Evolutionary conservation across 2,888 invertebrate species (phyloP).

Genomic region (Chalcosyrphus nemorum): DNA sequence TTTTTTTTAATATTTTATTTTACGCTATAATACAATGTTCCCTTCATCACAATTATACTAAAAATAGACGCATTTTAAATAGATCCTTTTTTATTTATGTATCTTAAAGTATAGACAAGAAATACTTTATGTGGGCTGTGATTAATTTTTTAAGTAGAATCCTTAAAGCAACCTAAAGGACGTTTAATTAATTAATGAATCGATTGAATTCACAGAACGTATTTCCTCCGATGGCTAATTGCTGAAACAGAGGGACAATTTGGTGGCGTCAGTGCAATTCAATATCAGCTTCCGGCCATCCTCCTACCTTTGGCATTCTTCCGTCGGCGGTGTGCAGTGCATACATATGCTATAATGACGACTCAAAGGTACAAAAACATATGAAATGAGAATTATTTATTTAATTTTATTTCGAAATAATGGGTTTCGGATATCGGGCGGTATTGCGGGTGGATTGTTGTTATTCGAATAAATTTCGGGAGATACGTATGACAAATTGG

Average conservation of each 20-base stretch:
- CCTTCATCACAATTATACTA: slow-evolving; percentile 25
- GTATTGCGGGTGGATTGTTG: not conserved
- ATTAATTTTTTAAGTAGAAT: not conserved
- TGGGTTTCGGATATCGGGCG: not conserved
- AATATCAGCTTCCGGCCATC: not conserved
- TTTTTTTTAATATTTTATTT: not conserved
- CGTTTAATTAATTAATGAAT: not conserved
- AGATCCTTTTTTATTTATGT: not conserved
- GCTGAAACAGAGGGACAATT: not conserved
- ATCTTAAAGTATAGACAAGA: not conserved
- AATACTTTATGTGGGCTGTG: not conserved
- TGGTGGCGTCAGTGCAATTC: not conserved
- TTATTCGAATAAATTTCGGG: not conserved
- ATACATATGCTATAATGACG: not conserved
- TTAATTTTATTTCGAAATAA: not conserved
- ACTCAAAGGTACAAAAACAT: not conserved
- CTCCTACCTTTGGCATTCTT: not conserved
- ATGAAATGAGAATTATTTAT: not conserved
- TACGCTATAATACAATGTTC: slow-evolving; percentile 23
- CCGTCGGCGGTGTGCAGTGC: too few species aligned
- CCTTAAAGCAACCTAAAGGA: not conserved
- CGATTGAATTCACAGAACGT: not conserved
- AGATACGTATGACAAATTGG: not conserved
- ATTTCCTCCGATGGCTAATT: not conserved
- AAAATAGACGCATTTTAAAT: slow-evolving; percentile 3